Conservation (phyloP, 2,113 vertebrate genomes). For the Helogale parvula region DNA sequence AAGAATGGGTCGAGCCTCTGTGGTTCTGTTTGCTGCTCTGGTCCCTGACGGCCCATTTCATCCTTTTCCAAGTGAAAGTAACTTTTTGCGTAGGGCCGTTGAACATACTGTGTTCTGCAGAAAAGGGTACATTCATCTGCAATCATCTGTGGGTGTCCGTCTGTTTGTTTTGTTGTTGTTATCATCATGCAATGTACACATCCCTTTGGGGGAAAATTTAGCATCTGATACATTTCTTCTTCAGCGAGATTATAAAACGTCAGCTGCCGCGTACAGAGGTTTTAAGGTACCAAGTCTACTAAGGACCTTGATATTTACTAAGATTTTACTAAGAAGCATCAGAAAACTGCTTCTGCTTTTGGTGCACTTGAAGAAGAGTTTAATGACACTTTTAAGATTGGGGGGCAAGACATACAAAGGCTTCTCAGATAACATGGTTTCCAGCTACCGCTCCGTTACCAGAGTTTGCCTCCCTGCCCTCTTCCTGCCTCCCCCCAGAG, state of each 20-base stretch:
- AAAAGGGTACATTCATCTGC: not conserved
- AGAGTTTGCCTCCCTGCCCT: too few relatives aligned
- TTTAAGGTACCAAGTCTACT: not conserved
- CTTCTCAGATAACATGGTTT: not conserved
- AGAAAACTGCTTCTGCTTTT: not conserved
- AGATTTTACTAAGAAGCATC: not conserved
- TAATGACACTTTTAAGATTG: too few relatives aligned
- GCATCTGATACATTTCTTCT: fast-evolving
- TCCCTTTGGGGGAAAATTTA: too few relatives aligned
- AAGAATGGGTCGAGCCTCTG: fast-evolving
- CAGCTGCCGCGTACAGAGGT: not conserved
- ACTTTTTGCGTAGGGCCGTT: not conserved
- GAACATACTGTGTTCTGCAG: not conserved
- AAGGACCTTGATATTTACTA: too few relatives aligned
- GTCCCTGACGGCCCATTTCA: too few relatives aligned
- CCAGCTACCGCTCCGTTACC: not conserved
- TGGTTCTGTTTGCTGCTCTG: fast-evolving
- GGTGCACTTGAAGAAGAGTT: not conserved
- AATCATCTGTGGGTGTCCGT: not conserved
- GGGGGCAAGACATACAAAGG: not conserved
- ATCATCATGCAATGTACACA: too few relatives aligned
- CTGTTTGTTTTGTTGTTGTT: not conserved
- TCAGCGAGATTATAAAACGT: not conserved
- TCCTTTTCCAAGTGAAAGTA: not conserved
- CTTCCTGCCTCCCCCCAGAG: fast-evolving